Evolutionary conservation across 1,140 invertebrate species (phyloP), one percentile per base, ranked within the genome.

Genomic region (Ceratina japonica): DNA sequence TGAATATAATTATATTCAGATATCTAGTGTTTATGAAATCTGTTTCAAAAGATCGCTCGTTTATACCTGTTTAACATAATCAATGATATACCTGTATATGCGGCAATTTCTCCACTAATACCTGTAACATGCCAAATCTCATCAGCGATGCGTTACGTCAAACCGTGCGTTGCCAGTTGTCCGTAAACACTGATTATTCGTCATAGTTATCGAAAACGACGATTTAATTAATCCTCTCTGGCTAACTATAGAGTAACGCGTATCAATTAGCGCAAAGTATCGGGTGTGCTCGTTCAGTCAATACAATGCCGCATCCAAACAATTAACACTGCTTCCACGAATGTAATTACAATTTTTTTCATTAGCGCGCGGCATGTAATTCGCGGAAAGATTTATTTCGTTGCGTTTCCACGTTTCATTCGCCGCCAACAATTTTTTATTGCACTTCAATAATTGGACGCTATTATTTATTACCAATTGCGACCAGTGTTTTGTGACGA

Each of bases 131-230:
- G 51, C 22, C 44, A 66, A 59, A 69, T 80, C 76, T 80, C 76
- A 69, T 69, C 59, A 74, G 61, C 69, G 69, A 83, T 76, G 58
- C 64, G 68, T 77, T 80, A 71, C 81, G 79, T 83, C 63, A 84
- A 83, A 75, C 72, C 59, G 27, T 70, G 22, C 61, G 44, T 44
- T 71, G 72, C 56, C 68, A 44, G 61, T 64, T 73, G 72, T 73
- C 63, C 64, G 68, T 79, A 73, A 75, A 74, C 74, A 64, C 24
- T 68, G 68, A 85, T 81, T 79, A 73, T 84, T 77, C 59, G 68
- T 84, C 83, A 78, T 76, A 73, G 81, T 82, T 81, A 78, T 86
- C 75, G 86, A 87, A 81, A 87, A 87, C 71, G 76, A 83, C 79
- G 77, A 75, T 83, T 81, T 87, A 87, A 87, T 87, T 87, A 87